Evolutionary conservation across 2,888 invertebrate genomes (phyloP), one percentile per base, ranked within the genome.

Genomic region (Folsomia candida): DNA sequence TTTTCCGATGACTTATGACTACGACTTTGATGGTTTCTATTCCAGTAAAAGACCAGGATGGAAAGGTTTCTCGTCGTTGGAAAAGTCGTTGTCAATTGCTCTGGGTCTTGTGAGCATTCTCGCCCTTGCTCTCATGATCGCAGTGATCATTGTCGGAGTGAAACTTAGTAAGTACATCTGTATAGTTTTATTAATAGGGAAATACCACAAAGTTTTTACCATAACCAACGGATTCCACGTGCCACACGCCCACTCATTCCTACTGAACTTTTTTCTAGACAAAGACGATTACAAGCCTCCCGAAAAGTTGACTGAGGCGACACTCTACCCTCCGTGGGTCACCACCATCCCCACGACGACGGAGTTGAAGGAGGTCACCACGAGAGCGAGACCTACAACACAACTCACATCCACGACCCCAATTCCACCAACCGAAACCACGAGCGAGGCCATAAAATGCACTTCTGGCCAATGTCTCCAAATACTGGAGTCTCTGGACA

Each of bases 401-500:
- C 9, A 11, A 11, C 18, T 47, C 9, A 47, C 71, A 20, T 62
- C 67, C 2, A 67, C 67, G 28, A 14, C 26, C 24, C 54, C 63
- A 20, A 67, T 27, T 24, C 24, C 54, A 1, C 51, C 62, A 20
- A 22, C 51, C 6, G 47, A 47, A 18, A 47, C 47, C 9, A 47
- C 47, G 47, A 51, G 60, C 25, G 37, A 59, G n/a, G 25, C 25
- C 2, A 61, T 68, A 6, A 67, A 70, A 11, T 77, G 77, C 51
- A 25, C 72, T 0, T 71, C 71, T 22, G 61, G 54, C 24, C 54
- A 71, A 26, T 77, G 77, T 51, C 63, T 71, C 4, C 76, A 78
- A 9, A 75, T 82, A 29, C 73, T 80, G 18, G 71, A 77, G 11
- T 81, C 80, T 51, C 80, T 86, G 76, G 82, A 85, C 71, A 63